Conservation (phyloP, 64 coral and sea anemone genomes). For the Montipora efflorescens region DNA sequence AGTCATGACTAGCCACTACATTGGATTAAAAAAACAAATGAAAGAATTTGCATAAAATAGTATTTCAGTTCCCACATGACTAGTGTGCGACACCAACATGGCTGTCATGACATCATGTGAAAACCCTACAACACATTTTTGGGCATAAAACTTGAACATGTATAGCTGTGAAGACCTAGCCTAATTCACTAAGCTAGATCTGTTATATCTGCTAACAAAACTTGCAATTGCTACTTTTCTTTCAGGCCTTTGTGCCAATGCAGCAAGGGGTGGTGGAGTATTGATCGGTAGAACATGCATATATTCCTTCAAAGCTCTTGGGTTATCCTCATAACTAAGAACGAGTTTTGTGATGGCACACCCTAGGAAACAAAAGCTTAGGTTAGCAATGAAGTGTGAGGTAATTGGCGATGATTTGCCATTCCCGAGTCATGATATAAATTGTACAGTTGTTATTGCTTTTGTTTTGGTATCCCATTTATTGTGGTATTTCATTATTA, state of each 20-base stretch:
- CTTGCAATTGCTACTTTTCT: not conserved
- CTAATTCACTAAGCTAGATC: not conserved
- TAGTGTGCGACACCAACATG: too few relatives aligned
- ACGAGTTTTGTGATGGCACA: not conserved
- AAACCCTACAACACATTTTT: too few relatives aligned
- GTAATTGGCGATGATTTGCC: too few relatives aligned
- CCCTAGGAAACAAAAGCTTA: not conserved
- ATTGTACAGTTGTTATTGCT: not conserved
- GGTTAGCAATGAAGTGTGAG: not conserved
- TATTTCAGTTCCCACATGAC: too few relatives aligned
- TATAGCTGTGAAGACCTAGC: too few relatives aligned
- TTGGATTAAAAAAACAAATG: too few relatives aligned
- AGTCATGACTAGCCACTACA: too few relatives aligned
- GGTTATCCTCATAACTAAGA: not conserved
- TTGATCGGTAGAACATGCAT: not conserved
- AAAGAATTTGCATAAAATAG: too few relatives aligned
- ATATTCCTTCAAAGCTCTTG: slow-evolving; percentile 12
- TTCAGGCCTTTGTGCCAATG: not conserved
- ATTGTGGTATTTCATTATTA: too few relatives aligned
- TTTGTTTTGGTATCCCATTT: too few relatives aligned
- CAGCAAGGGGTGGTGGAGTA: slow-evolving; percentile 21
- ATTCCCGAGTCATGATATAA: not conserved
- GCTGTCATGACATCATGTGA: too few relatives aligned
- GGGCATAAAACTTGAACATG: too few relatives aligned
- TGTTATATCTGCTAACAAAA: not conserved